Evolutionary conservation across 2,888 invertebrate species (phyloP).

Genomic region (Nemotelus nigrinus): DNA sequence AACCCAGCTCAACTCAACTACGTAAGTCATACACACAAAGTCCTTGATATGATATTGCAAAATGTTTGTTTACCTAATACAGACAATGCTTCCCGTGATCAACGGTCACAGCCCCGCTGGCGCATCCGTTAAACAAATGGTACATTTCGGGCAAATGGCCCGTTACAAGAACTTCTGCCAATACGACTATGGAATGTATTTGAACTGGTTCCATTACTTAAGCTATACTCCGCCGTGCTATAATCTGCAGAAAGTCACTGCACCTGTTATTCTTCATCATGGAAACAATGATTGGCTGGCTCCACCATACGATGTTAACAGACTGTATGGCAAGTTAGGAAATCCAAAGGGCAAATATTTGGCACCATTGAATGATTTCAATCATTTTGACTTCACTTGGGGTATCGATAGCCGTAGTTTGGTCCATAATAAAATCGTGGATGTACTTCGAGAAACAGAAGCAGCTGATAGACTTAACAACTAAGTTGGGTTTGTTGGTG

Average conservation of each 20-base stretch:
- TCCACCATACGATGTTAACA: constrained; percentile 64
- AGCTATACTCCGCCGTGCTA: constrained; percentile 63
- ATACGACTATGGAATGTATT: constrained; percentile 66
- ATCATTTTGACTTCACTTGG: constrained; percentile 75
- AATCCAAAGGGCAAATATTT: constrained; percentile 66
- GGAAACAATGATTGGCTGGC: constrained; percentile 69
- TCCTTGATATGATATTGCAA: not conserved
- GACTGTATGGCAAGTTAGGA: constrained; percentile 60
- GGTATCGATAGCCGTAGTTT: constrained; percentile 68
- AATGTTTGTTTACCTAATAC: constrained; percentile 29
- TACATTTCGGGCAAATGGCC: constrained; percentile 67
- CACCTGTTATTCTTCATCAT: constrained; percentile 66
- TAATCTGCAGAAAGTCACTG: constrained; percentile 61
- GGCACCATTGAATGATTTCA: constrained; percentile 67
- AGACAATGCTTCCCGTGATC: constrained; percentile 69
- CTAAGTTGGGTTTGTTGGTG: not conserved
- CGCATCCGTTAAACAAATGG: constrained; percentile 65
- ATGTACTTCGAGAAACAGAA: constrained; percentile 51
- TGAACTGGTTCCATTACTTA: constrained; percentile 65
- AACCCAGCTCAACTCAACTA: constrained; percentile 61
- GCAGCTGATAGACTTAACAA: constrained; percentile 46
- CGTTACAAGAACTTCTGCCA: constrained; percentile 58
- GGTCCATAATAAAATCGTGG: constrained; percentile 66
- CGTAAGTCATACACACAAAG: constrained; percentile 54
- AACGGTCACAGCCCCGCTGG: constrained; percentile 70